These are phyloP conservation scores for Pogonognathellus flavescens DNA, from an alignment of 1,140 invertebrate species.

Conservation along the genomic window DNA sequence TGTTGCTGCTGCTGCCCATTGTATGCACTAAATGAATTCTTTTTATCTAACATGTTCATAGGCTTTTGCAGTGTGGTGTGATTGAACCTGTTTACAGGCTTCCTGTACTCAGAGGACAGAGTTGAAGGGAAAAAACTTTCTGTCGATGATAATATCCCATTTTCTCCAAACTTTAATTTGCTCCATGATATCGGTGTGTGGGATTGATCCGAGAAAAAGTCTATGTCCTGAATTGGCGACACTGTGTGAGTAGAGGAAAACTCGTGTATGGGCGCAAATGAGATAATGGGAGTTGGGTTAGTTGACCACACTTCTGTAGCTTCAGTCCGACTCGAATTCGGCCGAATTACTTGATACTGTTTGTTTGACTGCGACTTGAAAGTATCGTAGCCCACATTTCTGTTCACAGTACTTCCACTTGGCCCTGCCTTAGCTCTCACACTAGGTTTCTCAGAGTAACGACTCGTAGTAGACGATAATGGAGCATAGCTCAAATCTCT, in stretches of 20 bases:
- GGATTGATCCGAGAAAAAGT: neutral
- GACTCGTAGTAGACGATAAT: neutral
- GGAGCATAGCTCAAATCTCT: conserved; percentile 6
- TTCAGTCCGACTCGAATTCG: conserved; percentile 8
- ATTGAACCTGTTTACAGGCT: conserved; percentile 27
- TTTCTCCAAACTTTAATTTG: conserved; percentile 54
- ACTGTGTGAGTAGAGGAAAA: conserved; percentile 10
- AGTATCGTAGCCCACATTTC: conserved; percentile 24
- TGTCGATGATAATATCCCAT: conserved; percentile 28
- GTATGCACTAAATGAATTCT: conserved; percentile 13
- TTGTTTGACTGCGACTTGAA: conserved; percentile 41
- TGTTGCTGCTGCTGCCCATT: neutral
- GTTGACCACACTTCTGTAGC: conserved; percentile 4
- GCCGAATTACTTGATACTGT: conserved; percentile 30
- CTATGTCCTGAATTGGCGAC: conserved; percentile 47
- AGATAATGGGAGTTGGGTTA: conserved; percentile 10
- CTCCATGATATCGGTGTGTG: conserved; percentile 49
- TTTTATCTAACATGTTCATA: neutral
- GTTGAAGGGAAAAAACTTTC: conserved; percentile 25
- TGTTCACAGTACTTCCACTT: conserved; percentile 8
- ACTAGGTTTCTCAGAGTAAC: neutral
- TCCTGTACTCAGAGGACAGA: conserved; percentile 33
- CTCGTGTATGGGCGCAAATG: conserved; percentile 39
- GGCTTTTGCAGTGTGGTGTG: conserved; percentile 16
- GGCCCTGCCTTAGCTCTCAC: neutral